Evolutionary conservation across 1,140 invertebrate genomes (phyloP).

Genomic region (Charaxes varanes): DNA sequence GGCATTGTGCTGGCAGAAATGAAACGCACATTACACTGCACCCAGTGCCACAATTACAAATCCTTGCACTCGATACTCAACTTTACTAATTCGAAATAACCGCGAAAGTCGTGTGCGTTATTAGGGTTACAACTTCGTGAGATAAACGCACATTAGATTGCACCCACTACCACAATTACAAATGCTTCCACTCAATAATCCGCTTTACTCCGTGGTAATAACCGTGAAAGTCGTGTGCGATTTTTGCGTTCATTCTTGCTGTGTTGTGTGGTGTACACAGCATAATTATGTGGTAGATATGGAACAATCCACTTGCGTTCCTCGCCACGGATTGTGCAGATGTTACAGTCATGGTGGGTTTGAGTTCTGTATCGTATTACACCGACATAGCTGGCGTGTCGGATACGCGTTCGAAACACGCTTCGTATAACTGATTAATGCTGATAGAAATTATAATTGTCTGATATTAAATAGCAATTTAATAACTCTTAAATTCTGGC

Average conservation of each 20-base stretch:
- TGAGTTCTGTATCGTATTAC: conserved; percentile 8
- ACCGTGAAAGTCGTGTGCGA: not conserved
- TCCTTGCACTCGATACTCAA: not conserved
- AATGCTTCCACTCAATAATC: not conserved
- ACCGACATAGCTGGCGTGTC: conserved; percentile 1
- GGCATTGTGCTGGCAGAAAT: conserved; percentile 19
- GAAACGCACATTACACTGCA: conserved; percentile 8
- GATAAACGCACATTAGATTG: conserved; percentile 8
- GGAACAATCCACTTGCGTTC: conserved; percentile 8
- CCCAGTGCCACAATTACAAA: not conserved
- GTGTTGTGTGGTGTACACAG: not conserved
- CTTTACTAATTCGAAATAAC: not conserved
- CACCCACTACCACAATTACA: not conserved
- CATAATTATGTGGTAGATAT: conserved; percentile 11
- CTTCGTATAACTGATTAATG: not conserved
- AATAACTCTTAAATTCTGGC: too few species aligned
- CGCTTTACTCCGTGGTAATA: not conserved
- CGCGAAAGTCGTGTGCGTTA: not conserved
- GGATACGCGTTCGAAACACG: conserved; percentile 4
- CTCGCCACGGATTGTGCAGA: conserved; percentile 7
- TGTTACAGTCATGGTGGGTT: conserved; percentile 13
- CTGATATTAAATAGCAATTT: too few species aligned
- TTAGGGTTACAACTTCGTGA: too few species aligned
- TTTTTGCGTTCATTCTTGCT: not conserved
- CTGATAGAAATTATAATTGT: too few species aligned